phyloP scores from a whole-genome alignment of 2,888 invertebrate genomes.

The Stenoptilia bipunctidactyla region DNA sequence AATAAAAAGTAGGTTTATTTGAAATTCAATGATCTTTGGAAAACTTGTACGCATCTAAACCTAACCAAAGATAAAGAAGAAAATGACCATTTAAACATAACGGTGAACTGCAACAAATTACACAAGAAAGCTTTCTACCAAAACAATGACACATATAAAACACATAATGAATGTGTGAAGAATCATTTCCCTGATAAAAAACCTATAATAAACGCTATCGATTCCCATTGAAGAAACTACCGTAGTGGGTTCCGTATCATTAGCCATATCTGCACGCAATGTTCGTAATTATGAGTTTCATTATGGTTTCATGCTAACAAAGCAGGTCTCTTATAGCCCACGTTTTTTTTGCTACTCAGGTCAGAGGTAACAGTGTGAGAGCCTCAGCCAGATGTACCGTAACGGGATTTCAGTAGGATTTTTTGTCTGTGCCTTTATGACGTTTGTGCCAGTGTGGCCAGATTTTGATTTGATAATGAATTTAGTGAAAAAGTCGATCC shows the following conservation, averaged over 20 bases:
- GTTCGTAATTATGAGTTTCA: slow-evolving; percentile 32
- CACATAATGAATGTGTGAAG: neutral
- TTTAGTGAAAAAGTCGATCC: too few species aligned
- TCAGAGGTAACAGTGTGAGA: slow-evolving; percentile 24
- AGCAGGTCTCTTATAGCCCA: slow-evolving; percentile 28
- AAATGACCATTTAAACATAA: too few species aligned
- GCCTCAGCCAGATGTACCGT: slow-evolving; percentile 58
- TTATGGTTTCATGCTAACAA: slow-evolving; percentile 38
- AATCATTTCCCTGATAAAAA: neutral
- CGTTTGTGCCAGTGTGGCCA: too few species aligned
- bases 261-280: slow-evolving; percentile 33
- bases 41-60: too few species aligned
- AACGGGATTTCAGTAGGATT: slow-evolving; percentile 34
- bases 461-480: too few species aligned
- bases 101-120: too few species aligned
- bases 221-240: slow-evolving; percentile 7
- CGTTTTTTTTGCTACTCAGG: slow-evolving; percentile 39
- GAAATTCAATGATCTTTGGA: too few species aligned
- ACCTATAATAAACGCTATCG: too few species aligned
- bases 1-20: too few species aligned
- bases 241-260: slow-evolving; percentile 29
- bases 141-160: neutral
- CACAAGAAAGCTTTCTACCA: neutral
- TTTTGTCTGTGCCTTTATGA: neutral
- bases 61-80: too few species aligned